A percentile compares a stretch with the other conserved stretches of the same genome.
phyloP scores from a whole-genome alignment of 2,888 invertebrate species.

The Limnephilus marmoratus region DNA sequence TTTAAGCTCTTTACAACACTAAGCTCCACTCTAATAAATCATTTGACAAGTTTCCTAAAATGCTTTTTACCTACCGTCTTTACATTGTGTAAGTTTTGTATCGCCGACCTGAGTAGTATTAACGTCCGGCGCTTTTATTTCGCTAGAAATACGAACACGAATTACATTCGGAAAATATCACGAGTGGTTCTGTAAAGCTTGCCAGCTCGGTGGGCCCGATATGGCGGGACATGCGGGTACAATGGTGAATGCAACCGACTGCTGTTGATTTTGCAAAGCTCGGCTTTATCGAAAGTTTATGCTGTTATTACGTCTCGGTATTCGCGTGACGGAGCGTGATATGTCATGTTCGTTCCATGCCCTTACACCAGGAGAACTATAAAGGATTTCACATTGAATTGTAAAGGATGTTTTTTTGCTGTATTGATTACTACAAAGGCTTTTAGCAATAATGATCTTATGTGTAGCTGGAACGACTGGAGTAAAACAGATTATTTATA shows the following conservation, averaged over 20 bases:
- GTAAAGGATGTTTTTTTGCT: neutral
- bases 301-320: slow-evolving; percentile 11
- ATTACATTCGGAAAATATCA: slow-evolving; percentile 11
- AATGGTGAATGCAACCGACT: neutral
- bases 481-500: too few species aligned
- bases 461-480: too few species aligned
- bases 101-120: neutral
- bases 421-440: neutral
- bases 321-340: slow-evolving; percentile 28
- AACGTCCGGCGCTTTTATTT: neutral
- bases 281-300: slow-evolving; percentile 24
- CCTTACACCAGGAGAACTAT: neutral
- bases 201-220: neutral
- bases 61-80: neutral
- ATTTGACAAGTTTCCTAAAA: neutral
- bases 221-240: neutral
- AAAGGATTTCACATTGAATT: neutral
- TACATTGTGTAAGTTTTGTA: neutral
- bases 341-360: slow-evolving; percentile 28
- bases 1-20: neutral
- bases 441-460: neutral
- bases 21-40: neutral
- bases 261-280: slow-evolving; percentile 28
- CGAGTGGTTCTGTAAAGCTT: slow-evolving; percentile 15
- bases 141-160: neutral